phyloP scores from a whole-genome alignment of 2,888 invertebrate species.

The Diploptera punctata region DNA sequence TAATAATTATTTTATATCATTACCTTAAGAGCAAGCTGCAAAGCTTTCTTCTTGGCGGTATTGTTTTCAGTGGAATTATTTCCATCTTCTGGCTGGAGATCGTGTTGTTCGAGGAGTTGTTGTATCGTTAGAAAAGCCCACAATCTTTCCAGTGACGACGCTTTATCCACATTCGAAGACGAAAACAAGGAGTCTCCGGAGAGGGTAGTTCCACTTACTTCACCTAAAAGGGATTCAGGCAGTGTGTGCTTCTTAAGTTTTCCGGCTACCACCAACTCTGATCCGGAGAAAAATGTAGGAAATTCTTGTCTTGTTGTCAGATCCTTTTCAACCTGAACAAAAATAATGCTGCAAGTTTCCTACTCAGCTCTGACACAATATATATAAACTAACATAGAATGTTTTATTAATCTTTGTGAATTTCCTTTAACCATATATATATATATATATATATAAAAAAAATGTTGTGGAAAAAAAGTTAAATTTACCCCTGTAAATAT shows the following conservation, averaged over 20 bases:
- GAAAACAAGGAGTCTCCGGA: conserved; percentile 14
- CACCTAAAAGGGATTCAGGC: not conserved
- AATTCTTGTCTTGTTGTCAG: conserved; percentile 62
- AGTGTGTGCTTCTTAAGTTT: conserved; percentile 47
- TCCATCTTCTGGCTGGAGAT: conserved; percentile 44
- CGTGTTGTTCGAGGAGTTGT: conserved; percentile 63
- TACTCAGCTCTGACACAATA: too few relatives aligned
- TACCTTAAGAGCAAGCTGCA: conserved; percentile 65
- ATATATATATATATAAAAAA: too few relatives aligned
- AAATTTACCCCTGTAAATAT: too few relatives aligned
- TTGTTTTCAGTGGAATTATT: not conserved
- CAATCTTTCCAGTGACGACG: conserved; percentile 60
- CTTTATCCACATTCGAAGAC: conserved; percentile 48
- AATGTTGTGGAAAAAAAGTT: too few relatives aligned
- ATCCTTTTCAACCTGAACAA: conserved; percentile 56
- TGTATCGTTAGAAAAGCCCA: conserved; percentile 74
- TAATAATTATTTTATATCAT: too few relatives aligned
- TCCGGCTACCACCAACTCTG: conserved; percentile 69
- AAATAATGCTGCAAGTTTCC: too few relatives aligned
- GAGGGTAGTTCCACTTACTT: conserved; percentile 24
- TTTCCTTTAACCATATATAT: too few relatives aligned
- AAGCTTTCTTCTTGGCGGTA: conserved; percentile 59
- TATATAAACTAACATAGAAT: too few relatives aligned
- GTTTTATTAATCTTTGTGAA: too few relatives aligned
- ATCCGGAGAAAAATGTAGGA: conserved; percentile 66